These are phyloP conservation scores for Myxocyprinus asiaticus DNA, from an alignment of 2,113 vertebrate genomes.

Conservation along the genomic window DNA sequence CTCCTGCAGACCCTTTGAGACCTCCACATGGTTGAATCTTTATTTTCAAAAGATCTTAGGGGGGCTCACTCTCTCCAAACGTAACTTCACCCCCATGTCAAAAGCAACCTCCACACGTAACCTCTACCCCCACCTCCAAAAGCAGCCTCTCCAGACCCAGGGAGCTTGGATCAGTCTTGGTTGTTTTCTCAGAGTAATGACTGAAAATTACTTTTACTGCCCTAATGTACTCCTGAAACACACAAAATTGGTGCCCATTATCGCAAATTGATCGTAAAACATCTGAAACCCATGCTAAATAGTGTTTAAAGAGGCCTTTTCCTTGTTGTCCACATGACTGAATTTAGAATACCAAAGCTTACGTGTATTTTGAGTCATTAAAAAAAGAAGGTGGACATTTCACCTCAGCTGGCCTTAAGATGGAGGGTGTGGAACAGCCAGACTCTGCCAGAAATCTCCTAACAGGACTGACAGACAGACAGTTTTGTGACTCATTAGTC, in stretches of 20 bases:
- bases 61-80: slow-evolving; percentile 39
- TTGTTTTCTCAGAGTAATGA: slow-evolving; percentile 46
- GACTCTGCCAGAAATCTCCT: background rate
- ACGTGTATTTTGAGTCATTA: background rate
- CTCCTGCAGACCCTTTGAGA: background rate
- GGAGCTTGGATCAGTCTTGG: background rate
- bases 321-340: background rate
- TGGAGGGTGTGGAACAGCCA: background rate
- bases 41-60: slow-evolving; percentile 69
- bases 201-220: slow-evolving; percentile 58
- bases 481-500: slow-evolving; percentile 44
- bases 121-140: slow-evolving; percentile 3
- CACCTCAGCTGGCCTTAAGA: background rate
- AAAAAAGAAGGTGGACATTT: background rate
- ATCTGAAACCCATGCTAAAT: slow-evolving; percentile 20
- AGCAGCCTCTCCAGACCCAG: background rate
- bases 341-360: background rate
- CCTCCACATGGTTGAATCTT: slow-evolving; percentile 51
- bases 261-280: slow-evolving; percentile 60
- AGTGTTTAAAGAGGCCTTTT: slow-evolving; percentile 28
- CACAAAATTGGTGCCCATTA: slow-evolving; percentile 42
- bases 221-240: slow-evolving; percentile 49
- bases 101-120: background rate
- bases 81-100: slow-evolving; percentile 26
- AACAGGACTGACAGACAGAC: background rate